These are phyloP conservation scores for Indicator maculatus DNA, from an alignment of 2,113 vertebrate genomes.

Conservation along the genomic window DNA sequence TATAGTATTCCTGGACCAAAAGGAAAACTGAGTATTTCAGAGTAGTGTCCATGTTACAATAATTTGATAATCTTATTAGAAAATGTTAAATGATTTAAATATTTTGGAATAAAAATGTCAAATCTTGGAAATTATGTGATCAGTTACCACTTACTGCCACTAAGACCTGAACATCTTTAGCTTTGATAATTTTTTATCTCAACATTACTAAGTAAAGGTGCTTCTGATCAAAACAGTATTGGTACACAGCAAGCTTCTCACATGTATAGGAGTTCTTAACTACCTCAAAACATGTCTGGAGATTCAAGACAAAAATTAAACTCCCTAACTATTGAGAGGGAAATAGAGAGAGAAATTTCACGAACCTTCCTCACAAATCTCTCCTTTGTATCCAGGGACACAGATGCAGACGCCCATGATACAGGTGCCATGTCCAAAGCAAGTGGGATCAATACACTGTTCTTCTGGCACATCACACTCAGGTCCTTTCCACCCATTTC, in stretches of 20 bases:
- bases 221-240: background rate
- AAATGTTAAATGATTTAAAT: background rate
- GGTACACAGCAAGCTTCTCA: background rate
- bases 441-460: constrained; percentile 95
- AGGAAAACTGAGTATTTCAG: background rate
- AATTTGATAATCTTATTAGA: background rate
- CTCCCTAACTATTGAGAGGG: fast-evolving
- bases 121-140: background rate
- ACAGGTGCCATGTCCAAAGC: constrained; percentile 93
- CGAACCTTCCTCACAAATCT: constrained; percentile 94
- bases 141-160: background rate
- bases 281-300: background rate
- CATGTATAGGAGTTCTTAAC: background rate
- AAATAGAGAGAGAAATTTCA: background rate
- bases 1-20: background rate
- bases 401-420: constrained; percentile 94
- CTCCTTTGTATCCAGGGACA: constrained; percentile 92
- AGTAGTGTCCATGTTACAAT: background rate
- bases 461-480: constrained; percentile 95
- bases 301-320: background rate
- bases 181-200: background rate
- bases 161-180: background rate
- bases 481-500: constrained; percentile 91
- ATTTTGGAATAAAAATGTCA: background rate
- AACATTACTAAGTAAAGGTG: background rate